Percentiles rank a stretch among this genome's conserved stretches.
These are phyloP conservation scores for Caloenas nicobarica DNA, from an alignment of 2,113 vertebrate genomes.

Conservation along the genomic window DNA sequence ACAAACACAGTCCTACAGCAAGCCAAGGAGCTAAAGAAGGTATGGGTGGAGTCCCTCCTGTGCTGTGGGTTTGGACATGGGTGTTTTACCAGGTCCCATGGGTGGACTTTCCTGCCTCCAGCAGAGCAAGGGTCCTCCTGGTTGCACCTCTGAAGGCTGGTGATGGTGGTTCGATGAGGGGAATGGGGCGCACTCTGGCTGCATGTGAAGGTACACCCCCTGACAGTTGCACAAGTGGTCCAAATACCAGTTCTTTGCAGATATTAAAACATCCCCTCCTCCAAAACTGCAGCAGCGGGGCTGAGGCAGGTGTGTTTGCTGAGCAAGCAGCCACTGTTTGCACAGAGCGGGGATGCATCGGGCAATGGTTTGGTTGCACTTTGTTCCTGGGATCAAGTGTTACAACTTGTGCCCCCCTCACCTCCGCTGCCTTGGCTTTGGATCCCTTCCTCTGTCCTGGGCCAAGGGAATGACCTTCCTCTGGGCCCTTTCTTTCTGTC, in stretches of 20 bases:
- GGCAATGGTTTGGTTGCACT: conserved; percentile 10
- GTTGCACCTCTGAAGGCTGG: not conserved
- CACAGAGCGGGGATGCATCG: not conserved
- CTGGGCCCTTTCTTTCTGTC: not conserved
- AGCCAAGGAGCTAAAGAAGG: not conserved
- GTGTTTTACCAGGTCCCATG: not conserved
- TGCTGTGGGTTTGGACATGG: not conserved
- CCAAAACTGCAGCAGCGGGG: accelerated
- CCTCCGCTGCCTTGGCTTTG: not conserved
- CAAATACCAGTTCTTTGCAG: not conserved
- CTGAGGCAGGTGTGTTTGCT: conserved; percentile 22
- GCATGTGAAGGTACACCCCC: not conserved
- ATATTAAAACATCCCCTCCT: not conserved
- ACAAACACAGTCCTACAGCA: not conserved
- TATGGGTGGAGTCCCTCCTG: not conserved
- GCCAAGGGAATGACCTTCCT: not conserved
- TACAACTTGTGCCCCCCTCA: not conserved
- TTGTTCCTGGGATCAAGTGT: not conserved
- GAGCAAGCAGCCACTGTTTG: conserved; percentile 47
- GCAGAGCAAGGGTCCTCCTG: not conserved
- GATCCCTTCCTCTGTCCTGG: not conserved
- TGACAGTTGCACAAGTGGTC: not conserved
- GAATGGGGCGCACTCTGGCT: not conserved
- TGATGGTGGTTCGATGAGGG: not conserved
- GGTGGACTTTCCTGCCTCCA: not conserved